A percentile compares a stretch with the other conserved stretches of the same genome.
Evolutionary conservation across 2,113 vertebrate species (phyloP).

Genomic region (Varanus komodoensis): DNA sequence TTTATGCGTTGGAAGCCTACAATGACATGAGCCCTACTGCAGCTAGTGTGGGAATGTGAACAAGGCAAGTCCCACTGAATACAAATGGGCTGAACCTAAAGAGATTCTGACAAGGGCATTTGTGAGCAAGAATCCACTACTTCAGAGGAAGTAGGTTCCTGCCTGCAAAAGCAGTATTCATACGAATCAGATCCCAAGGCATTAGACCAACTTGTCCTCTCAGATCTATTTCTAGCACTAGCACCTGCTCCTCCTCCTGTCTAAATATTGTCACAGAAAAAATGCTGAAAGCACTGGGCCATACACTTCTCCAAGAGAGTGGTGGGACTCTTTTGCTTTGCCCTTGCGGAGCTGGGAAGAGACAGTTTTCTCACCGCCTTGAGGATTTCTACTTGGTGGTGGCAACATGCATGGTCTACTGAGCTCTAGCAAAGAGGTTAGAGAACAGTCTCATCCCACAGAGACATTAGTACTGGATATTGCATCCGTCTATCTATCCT

Average conservation of each 20-base stretch:
- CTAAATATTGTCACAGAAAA: background rate
- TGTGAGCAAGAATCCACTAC: background rate
- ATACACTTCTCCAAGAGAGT: background rate
- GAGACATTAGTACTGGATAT: background rate
- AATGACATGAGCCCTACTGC: background rate
- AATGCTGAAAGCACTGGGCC: background rate
- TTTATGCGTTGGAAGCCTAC: background rate
- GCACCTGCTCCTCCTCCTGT: background rate
- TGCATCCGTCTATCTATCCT: background rate
- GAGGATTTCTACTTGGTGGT: background rate
- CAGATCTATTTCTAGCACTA: background rate
- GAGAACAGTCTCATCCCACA: background rate
- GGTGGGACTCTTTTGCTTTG: background rate
- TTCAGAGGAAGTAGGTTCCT: no score
- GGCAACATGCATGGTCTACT: background rate
- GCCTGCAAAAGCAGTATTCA: background rate
- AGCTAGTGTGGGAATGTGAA: background rate
- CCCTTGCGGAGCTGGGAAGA: background rate
- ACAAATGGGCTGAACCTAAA: background rate
- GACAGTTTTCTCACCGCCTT: background rate
- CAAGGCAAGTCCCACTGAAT: background rate
- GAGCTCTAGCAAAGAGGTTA: background rate
- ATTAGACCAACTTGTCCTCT: background rate
- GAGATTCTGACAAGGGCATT: background rate
- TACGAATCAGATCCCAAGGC: background rate